phyloP scores from a whole-genome alignment of 23 tunicate genomes.

The Clavelina lepadiformis region DNA sequence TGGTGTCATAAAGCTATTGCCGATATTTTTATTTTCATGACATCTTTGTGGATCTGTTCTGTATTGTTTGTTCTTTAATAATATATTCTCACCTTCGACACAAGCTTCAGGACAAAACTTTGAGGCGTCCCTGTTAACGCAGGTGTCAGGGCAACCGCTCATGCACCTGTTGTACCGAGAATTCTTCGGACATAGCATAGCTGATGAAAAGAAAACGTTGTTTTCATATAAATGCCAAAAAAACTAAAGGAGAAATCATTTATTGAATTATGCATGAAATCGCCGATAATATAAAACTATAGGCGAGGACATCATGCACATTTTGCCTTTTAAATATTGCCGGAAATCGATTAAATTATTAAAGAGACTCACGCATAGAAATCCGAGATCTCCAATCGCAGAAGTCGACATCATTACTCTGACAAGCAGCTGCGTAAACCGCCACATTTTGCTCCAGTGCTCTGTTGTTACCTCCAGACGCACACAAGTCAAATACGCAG shows the following conservation, averaged over 20 bases:
- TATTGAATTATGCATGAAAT: too few species aligned
- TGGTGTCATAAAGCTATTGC: too few species aligned
- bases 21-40: too few species aligned
- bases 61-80: too few species aligned
- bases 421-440: conserved; percentile 46
- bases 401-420: conserved; percentile 11
- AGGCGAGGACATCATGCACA: too few species aligned
- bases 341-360: too few species aligned
- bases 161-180: conserved; percentile 51
- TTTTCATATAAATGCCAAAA: too few species aligned
- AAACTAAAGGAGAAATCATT: too few species aligned
- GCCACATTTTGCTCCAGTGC: conserved; percentile 25
- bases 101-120: conserved; percentile 31
- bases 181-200: conserved; percentile 40
- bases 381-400: conserved; percentile 63
- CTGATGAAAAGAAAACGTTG: conserved; percentile 37
- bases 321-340: too few species aligned
- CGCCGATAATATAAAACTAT: too few species aligned
- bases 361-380: conserved; percentile 29
- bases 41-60: too few species aligned
- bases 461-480: conserved; percentile 27
- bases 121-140: conserved; percentile 18
- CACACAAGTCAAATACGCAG: conserved; percentile 69
- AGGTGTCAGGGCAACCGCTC: conserved; percentile 65
- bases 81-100: conserved; percentile 66